These are phyloP conservation scores for Tenthredo distinguenda DNA, from an alignment of 2,888 invertebrate genomes.

Conservation along the genomic window DNA sequence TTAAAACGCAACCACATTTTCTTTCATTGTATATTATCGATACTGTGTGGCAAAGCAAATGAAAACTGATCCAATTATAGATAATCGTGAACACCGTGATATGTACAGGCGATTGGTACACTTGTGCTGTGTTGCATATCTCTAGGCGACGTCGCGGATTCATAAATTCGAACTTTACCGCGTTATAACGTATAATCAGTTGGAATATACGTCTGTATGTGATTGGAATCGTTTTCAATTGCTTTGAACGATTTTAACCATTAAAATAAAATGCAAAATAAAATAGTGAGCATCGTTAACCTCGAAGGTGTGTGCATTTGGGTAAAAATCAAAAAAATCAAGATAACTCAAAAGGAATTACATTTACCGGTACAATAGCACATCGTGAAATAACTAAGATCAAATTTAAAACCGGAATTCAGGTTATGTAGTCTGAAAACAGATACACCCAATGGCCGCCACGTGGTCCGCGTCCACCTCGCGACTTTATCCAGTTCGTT, in stretches of 20 bases:
- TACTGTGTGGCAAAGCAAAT: background rate
- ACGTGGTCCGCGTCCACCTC: background rate
- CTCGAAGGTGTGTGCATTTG: background rate
- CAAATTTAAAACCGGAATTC: background rate
- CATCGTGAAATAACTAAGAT: background rate
- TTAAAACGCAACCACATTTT: background rate
- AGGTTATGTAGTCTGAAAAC: background rate
- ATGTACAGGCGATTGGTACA: background rate
- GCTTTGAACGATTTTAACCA: background rate
- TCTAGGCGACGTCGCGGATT: background rate
- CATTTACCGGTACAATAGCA: background rate
- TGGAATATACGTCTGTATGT: background rate
- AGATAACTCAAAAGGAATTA: background rate
- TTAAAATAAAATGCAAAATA: background rate
- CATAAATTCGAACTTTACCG: background rate
- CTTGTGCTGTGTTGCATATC: background rate
- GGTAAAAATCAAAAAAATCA: background rate
- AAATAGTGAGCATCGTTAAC: background rate
- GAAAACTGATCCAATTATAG: background rate
- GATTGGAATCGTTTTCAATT: background rate
- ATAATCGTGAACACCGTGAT: background rate
- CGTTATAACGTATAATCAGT: background rate
- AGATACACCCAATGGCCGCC: background rate
- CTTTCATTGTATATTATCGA: background rate
- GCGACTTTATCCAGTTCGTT: background rate